Evolutionary conservation across 2,888 invertebrate species (phyloP).

Genomic region (Cantharis lateralis): DNA sequence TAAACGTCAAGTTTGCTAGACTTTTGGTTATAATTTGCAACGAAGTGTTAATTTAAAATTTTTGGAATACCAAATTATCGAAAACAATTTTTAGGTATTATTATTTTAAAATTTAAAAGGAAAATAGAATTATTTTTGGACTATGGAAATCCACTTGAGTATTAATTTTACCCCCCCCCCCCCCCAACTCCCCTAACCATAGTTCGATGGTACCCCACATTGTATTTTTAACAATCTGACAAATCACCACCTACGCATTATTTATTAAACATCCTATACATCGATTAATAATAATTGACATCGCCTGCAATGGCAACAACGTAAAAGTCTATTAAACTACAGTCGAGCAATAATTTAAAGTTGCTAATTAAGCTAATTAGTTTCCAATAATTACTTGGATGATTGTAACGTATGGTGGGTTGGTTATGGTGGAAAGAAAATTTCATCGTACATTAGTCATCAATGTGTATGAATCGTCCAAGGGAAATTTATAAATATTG

Average conservation of each 20-base stretch:
- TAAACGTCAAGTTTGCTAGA: background rate
- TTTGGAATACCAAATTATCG: background rate
- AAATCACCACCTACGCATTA: background rate
- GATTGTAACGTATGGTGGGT: conserved; percentile 24
- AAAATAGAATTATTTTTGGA: too few relatives aligned
- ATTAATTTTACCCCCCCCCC: too few relatives aligned
- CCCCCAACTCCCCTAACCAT: too few relatives aligned
- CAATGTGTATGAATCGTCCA: background rate
- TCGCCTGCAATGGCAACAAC: background rate
- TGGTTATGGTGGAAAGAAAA: conserved; percentile 8
- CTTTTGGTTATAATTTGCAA: background rate
- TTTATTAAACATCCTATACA: background rate
- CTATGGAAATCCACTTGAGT: too few relatives aligned
- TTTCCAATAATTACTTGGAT: background rate
- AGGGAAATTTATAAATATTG: background rate
- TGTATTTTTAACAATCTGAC: background rate
- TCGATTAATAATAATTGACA: background rate
- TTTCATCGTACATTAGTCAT: conserved; percentile 3
- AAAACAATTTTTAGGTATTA: too few relatives aligned
- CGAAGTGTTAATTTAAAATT: background rate
- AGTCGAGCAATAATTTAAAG: background rate
- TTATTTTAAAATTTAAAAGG: too few relatives aligned
- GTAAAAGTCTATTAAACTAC: background rate
- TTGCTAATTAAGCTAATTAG: background rate
- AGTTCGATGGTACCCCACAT: too few relatives aligned